These are phyloP conservation scores for Altica lythri DNA, from an alignment of 2,888 invertebrate genomes.

Conservation along the genomic window DNA sequence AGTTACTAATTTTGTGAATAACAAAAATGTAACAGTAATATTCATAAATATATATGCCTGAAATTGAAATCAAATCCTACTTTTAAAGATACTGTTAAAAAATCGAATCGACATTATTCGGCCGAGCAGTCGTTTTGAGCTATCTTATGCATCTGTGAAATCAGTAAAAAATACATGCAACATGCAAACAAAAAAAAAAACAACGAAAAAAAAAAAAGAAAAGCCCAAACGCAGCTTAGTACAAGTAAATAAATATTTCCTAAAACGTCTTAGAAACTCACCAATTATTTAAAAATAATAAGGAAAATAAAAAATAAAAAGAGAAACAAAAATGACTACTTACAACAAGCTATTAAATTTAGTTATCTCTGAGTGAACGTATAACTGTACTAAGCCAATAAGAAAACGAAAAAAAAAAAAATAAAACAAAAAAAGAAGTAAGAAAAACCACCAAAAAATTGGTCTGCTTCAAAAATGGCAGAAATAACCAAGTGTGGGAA, in stretches of 20 bases:
- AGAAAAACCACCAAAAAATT: conserved; percentile 41
- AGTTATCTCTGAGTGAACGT: conserved; percentile 11
- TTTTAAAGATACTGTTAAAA: no score
- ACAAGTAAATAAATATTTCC: conserved; percentile 35
- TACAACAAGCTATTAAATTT: conserved; percentile 31
- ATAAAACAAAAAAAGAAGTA: conserved; percentile 35
- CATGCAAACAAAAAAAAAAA: conserved; percentile 52
- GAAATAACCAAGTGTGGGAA: conserved; percentile 25
- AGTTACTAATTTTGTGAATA: not conserved
- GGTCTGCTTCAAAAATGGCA: conserved; percentile 46
- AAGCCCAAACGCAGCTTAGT: conserved; percentile 36
- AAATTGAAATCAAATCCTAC: no score
- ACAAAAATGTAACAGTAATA: not conserved
- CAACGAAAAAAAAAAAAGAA: no score
- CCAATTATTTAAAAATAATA: conserved; percentile 30
- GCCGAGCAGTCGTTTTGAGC: conserved; percentile 58
- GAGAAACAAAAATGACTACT: conserved; percentile 35
- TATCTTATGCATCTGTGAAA: conserved; percentile 59
- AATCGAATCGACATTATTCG: conserved; percentile 47
- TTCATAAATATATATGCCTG: not conserved
- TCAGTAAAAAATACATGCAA: conserved; percentile 53
- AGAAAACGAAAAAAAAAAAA: conserved; percentile 31
- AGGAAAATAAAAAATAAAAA: conserved; percentile 28
- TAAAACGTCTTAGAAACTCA: no score
- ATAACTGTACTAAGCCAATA: conserved; percentile 33